phyloP scores from a whole-genome alignment of 2,797 vertebrate species.

The Geotrypetes seraphini region DNA sequence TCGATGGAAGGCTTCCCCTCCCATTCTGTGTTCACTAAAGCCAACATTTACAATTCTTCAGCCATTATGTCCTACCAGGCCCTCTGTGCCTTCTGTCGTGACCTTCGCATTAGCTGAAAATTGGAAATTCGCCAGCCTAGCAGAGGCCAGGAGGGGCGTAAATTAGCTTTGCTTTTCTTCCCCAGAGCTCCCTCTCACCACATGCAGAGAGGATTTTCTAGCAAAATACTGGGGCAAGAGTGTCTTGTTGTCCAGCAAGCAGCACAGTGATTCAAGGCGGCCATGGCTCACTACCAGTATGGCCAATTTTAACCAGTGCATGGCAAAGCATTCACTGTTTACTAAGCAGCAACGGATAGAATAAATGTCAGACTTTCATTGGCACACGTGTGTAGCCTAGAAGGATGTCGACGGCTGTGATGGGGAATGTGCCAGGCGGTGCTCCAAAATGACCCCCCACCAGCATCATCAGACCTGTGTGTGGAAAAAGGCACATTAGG shows the following conservation, averaged over 20 bases:
- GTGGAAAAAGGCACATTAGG: no score
- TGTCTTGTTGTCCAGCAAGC: not conserved
- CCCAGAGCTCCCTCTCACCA: slow-evolving; percentile 11
- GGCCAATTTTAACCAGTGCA: no score
- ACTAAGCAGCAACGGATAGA: no score
- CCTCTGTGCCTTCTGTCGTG: slow-evolving; percentile 80
- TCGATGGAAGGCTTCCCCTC: slow-evolving; percentile 80
- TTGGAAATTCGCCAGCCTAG: slow-evolving; percentile 69
- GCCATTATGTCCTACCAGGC: slow-evolving; percentile 97
- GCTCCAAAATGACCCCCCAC: no score
- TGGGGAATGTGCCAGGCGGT: no score
- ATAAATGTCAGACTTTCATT: no score
- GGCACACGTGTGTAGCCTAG: no score
- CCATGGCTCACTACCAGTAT: no score
- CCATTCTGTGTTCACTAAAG: slow-evolving; percentile 81
- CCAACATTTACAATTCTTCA: slow-evolving; percentile 93
- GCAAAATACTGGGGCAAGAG: slow-evolving; percentile 5
- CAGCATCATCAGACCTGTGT: no score
- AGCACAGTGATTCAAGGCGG: not conserved
- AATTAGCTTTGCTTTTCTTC: slow-evolving; percentile 21
- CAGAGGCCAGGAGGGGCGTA: slow-evolving; percentile 10
- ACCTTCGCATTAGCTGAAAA: slow-evolving; percentile 93
- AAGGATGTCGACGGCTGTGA: no score
- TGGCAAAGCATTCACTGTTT: no score
- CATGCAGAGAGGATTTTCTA: slow-evolving; percentile 7